A percentile compares a stretch with the other conserved stretches of the same genome.
Evolutionary conservation across 2,113 vertebrate species (phyloP).

Genomic region (Hoplias malabaricus): DNA sequence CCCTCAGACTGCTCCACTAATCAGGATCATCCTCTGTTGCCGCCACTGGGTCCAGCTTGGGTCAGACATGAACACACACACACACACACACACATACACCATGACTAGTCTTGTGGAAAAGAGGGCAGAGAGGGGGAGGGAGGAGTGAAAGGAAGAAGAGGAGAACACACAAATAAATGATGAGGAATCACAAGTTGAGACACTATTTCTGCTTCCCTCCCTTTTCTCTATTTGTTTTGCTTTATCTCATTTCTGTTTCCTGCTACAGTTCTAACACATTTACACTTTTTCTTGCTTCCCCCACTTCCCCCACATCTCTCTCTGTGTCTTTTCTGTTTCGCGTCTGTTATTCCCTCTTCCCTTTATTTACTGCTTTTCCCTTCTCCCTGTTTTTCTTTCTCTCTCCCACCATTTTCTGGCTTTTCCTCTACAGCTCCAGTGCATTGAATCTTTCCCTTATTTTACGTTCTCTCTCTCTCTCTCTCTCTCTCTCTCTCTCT

Average conservation of each 20-base stretch:
- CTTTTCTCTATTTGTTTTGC: neutral
- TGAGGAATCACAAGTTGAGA: neutral
- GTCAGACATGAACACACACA: slow-evolving; percentile 21
- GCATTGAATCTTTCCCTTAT: neutral
- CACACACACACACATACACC: slow-evolving; percentile 18
- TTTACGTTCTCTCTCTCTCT: neutral
- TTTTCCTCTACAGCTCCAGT: neutral
- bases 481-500: slow-evolving; percentile 25
- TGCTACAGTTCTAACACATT: neutral
- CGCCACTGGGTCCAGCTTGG: neutral
- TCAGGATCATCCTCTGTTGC: slow-evolving; percentile 35
- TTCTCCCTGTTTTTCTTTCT: neutral
- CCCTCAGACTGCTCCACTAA: slow-evolving; percentile 13
- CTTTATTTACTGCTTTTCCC: no score
- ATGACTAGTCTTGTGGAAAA: neutral
- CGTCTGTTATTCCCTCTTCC: neutral
- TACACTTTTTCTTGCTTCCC: neutral
- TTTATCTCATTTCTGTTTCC: neutral
- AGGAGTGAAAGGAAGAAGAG: neutral
- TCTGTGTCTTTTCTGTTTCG: neutral
- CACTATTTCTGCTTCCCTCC: neutral
- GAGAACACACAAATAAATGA: neutral
- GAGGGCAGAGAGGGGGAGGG: neutral
- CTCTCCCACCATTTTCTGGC: neutral
- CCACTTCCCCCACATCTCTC: neutral